These are phyloP conservation scores for Orthosia incerta DNA, from an alignment of 2,888 invertebrate genomes.

Conservation along the genomic window DNA sequence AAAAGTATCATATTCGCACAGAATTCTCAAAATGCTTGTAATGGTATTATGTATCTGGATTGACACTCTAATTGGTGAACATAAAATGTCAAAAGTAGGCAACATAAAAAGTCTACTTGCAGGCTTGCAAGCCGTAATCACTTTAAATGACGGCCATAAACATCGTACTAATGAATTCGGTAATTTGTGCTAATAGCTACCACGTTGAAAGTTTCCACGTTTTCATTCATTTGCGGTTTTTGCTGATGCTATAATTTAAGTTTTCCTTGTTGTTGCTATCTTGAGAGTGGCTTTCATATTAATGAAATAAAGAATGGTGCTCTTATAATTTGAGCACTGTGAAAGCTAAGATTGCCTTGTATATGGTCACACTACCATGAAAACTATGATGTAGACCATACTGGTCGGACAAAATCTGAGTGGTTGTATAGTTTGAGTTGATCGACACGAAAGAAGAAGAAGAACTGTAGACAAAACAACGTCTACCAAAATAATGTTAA, in stretches of 20 bases:
- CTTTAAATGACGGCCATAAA: slow-evolving; percentile 35
- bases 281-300: too few relatives aligned
- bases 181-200: slow-evolving; percentile 42
- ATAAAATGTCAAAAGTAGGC: background rate
- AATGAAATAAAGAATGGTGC: too few relatives aligned
- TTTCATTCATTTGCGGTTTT: slow-evolving; percentile 37
- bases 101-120: slow-evolving; percentile 8
- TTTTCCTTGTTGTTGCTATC: background rate
- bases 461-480: background rate
- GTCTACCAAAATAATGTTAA: background rate
- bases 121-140: slow-evolving; percentile 43
- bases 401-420: too few relatives aligned
- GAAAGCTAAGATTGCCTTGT: background rate
- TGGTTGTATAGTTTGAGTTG: too few relatives aligned
- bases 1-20: too few relatives aligned
- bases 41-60: background rate
- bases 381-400: too few relatives aligned
- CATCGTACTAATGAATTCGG: slow-evolving; percentile 45
- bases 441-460: too few relatives aligned
- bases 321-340: too few relatives aligned
- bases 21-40: background rate
- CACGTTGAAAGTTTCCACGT: slow-evolving; percentile 31
- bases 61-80: slow-evolving; percentile 11
- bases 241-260: slow-evolving; percentile 27
- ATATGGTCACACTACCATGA: too few relatives aligned